Base-by-base conservation (phyloP, 2,113 vertebrate species). In the Sander vitreus region DNA sequence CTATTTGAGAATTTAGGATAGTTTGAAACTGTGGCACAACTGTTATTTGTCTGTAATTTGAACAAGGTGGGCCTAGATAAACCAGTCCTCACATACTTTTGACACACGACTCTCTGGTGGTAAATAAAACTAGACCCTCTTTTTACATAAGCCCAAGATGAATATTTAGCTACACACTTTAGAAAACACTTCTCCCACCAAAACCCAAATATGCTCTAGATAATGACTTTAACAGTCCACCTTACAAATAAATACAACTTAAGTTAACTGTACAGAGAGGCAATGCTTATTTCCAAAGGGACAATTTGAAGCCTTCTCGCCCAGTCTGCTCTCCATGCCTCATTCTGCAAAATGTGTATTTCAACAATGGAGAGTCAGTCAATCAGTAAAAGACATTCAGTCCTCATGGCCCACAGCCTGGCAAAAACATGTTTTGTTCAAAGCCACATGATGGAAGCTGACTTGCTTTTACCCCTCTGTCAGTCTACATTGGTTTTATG, bases 401-500 rank as follows among this genome's bases (percentile, higher is more conserved):
- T 68, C 18, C 13, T 62, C 45, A 66, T 48, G 51, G 27, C 58
- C 45, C n/a, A 53, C 78, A 71, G 80, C 59, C 70, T 55, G 73
- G 51, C 62, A 72, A 69, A 76, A 84, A 85, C 30, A 81, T 82
- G 71, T 76, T 76, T 68, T 64, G 33, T 65, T 81, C 58, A 47
- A 59, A 83, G 62, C 60, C 25, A 51, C 82, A 15, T 63, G 58
- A 81, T 63, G 58, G 48, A 57, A 84, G 58, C 58, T 30, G 83
- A 76, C 77, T 71, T n/a, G 16, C 48, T 33, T 25, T 14, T 23
- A 63, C 57, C 7, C 19, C n/a, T 27, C 76, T 70, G 80, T 88
- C 85, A 85, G 83, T 67, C 78, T 47, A 21, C 77, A 72, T 53
- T 69, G 75, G 54, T 73, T 85, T 59, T 45, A 76, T 65, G 67